Evolutionary conservation across 2,797 vertebrate genomes (phyloP).

Genomic region (Tokudaia tokunoshimensis): DNA sequence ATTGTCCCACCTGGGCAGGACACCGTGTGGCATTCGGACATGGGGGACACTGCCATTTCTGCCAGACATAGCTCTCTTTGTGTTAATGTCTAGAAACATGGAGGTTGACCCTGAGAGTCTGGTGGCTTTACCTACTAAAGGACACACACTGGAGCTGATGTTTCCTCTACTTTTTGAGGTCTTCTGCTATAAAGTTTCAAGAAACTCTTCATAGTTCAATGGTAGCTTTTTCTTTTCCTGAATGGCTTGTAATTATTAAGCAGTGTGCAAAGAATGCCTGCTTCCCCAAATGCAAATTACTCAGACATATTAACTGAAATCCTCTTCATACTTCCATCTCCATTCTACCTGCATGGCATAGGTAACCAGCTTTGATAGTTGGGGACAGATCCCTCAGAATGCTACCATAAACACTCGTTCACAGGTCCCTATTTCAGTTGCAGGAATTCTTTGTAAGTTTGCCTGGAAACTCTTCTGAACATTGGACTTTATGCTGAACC

Average conservation of each 20-base stretch:
- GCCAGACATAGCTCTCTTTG: background rate
- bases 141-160: background rate
- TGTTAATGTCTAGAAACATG: background rate
- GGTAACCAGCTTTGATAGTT: background rate
- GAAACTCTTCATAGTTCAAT: background rate
- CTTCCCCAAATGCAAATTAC: background rate
- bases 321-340: too few relatives aligned
- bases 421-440: background rate
- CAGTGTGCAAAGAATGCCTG: background rate
- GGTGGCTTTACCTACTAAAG: background rate
- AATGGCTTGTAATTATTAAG: background rate
- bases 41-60: too few relatives aligned
- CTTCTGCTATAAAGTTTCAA: background rate
- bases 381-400: background rate
- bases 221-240: background rate
- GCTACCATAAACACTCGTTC: background rate
- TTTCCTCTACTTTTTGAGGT: background rate
- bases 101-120: background rate
- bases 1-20: too few relatives aligned
- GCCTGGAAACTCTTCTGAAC: background rate
- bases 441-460: conserved; percentile 11
- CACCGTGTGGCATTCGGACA: background rate
- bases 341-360: background rate
- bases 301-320: background rate
- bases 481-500: conserved; percentile 13